Base-by-base conservation (phyloP, 2,888 invertebrate genomes). In the Acleris cristana region DNA sequence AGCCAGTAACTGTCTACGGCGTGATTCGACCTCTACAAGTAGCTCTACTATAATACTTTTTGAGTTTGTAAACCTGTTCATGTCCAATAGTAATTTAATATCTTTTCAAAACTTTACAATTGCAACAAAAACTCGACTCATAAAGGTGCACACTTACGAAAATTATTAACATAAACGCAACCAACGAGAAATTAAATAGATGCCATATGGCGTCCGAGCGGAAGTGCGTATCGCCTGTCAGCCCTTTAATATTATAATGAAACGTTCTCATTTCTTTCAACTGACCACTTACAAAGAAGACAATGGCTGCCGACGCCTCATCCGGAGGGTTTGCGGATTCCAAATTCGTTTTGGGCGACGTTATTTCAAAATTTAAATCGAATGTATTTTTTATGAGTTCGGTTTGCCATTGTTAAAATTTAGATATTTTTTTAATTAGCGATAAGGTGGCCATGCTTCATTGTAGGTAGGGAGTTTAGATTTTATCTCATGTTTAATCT, bases 221-320 rank as follows among this genome's bases (percentile, higher is more conserved):
- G 92, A 92, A 91, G 89, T 89, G 80, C 85, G 89, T 89, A 89
- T 92, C 92, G 89, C 81, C 89, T 92, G 90, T 87, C 90, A 86
- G 88, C 80, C 82, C 81, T 88, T 88, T 86, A 86, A 86, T 88
- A 89, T 88, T 88, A 84, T 89, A 89, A 90, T 88, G 86, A 86
- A 89, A 86, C 79, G 85, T 86, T 81, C 84, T 85, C 84, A 88
- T 87, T 89, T 88, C 86, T 88, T 89, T 85, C 79, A 84, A 88
- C 86, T 90, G 92, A 89, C 90, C 92, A 88, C 83, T 86, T 81
- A 88, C 86, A 90, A 88, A 84, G 89, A 84, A 87, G 85, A 90
- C 89, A 90, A 90, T 88, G 86, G 81, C 40, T 81, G 82, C 82
- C 79, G 78, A 79, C 79, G 82, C 78, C 81, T 82, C 87, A 84